Conservation (phyloP, 2,797 vertebrate species). For the Oreortyx pictus region DNA sequence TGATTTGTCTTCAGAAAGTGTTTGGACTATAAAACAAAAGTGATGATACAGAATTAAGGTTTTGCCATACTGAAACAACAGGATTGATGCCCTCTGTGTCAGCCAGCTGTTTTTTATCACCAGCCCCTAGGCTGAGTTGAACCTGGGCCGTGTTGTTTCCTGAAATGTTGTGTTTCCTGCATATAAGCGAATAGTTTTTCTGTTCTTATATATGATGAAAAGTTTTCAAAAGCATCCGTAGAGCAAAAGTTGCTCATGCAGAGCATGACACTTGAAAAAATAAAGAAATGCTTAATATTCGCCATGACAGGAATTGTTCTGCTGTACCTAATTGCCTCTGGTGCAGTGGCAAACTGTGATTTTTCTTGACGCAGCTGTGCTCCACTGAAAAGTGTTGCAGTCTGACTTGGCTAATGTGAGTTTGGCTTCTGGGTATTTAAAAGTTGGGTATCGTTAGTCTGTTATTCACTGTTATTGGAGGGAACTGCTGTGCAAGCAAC, state of each 20-base stretch:
- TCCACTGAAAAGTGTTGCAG: background rate
- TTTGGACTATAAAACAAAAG: background rate
- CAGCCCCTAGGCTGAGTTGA: background rate
- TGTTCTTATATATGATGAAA: background rate
- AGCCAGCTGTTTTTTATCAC: background rate
- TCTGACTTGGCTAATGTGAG: background rate
- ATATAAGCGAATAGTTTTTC: background rate
- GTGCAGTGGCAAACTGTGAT: background rate
- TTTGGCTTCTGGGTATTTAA: constrained; percentile 26
- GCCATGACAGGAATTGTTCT: background rate
- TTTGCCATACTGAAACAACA: background rate
- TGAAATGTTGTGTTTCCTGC: background rate
- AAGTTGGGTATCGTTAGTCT: background rate
- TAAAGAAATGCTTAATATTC: background rate
- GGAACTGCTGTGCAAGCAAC: background rate
- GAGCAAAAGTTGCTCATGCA: background rate
- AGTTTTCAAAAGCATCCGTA: background rate
- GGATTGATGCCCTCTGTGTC: background rate
- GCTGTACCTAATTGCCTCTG: background rate
- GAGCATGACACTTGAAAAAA: background rate
- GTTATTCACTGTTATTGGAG: background rate
- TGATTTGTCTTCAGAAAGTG: background rate
- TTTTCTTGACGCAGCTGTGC: background rate
- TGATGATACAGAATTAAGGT: background rate
- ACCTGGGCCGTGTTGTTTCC: background rate